Evolutionary conservation across 2,888 invertebrate genomes (phyloP), one percentile per base, ranked within the genome.

Genomic region (Tuberolachnus salignus): DNA sequence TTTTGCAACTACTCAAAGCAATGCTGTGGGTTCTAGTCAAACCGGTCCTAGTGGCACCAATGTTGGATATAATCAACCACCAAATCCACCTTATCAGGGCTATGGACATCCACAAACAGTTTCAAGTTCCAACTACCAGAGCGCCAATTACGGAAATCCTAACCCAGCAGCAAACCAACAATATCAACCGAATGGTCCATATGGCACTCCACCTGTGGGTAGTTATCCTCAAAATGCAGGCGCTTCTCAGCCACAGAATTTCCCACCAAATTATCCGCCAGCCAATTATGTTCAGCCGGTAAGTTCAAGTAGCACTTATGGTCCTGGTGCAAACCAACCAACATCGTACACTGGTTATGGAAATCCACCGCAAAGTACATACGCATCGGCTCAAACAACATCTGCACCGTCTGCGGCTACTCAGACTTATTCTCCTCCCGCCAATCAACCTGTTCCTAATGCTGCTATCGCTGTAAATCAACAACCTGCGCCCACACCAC

Each of bases 391-490:
- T 51, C 86, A 86, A 81, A 86, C 83, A 11, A 85, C 86, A 81
- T 86, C 73, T 0, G 86, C 80, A 46, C 86, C 87, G 13, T 86
- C 87, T 1, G 86, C 87, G 14, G 86, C 87, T 0, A 87, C 87
- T 1, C 87, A 87, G 81, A 90, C 90, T 42, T 90, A 90, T 85
- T 89, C 90, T 16, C 88, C 90, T n/a, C 87, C 86, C 3, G 57
- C 80, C 4, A 73, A 13, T 82, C 82, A 71, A 82, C 83, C 3
- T 63, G 80, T 53, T 81, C 84, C 49, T 84, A 85, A 14, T 85
- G 86, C 85, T 3, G 86, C 85, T 3, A 84, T 85, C 84, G 44
- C 83, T 83, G 69, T 88, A 4, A 34, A 34, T 83, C 85, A 86
- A 51, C 86, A 86, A 81, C 85, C 83, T 10, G 85, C 86, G 3